Evolutionary conservation across 2,113 vertebrate genomes (phyloP).

Genomic region (Ramphastos sulfuratus): DNA sequence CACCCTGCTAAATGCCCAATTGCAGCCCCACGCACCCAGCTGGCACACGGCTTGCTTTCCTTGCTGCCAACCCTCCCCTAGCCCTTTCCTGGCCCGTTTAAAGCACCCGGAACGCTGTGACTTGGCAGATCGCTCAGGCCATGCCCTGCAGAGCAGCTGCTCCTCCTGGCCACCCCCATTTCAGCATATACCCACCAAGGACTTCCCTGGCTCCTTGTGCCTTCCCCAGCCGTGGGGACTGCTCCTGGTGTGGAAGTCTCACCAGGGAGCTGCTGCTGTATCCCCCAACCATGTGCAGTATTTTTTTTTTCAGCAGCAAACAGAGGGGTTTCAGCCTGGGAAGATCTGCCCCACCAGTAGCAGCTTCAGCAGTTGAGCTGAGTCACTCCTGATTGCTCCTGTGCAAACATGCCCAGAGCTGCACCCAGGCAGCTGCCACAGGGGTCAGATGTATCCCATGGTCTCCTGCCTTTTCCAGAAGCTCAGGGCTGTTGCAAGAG

Average conservation of each 20-base stretch:
- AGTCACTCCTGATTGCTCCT: not conserved
- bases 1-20: not conserved
- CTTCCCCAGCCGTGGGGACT: not conserved
- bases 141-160: not conserved
- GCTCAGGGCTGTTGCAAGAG: not conserved
- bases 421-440: rapidly evolving
- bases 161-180: rapidly evolving
- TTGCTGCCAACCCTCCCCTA: not conserved
- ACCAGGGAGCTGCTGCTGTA: not conserved
- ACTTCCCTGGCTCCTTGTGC: not conserved
- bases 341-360: not conserved
- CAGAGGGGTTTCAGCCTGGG: not conserved
- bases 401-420: not conserved
- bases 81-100: not conserved
- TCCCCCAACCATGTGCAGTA: rapidly evolving
- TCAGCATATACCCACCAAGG: rapidly evolving
- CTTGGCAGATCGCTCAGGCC: not conserved
- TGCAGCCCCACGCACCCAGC: rapidly evolving
- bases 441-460: rapidly evolving
- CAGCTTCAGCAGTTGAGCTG: not conserved
- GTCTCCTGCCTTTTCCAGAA: not conserved
- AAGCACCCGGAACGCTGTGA: rapidly evolving
- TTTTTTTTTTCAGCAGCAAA: not conserved
- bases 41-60: not conserved
- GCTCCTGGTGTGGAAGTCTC: not conserved